phyloP scores from a whole-genome alignment of 2,113 vertebrate genomes.

The Dunckerocampus dactyliophorus region DNA sequence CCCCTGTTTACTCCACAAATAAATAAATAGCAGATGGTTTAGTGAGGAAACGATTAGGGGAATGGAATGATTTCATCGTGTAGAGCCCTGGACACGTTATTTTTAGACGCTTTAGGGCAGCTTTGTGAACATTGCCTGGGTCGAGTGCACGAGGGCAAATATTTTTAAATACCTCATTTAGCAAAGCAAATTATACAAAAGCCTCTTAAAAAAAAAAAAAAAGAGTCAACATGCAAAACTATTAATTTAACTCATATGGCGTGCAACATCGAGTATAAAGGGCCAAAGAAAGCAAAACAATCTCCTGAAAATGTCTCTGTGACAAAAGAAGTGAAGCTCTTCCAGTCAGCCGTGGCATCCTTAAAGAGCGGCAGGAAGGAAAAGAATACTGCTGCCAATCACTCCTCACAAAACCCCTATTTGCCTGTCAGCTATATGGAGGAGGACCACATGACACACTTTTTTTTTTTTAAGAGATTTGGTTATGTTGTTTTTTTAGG shows the following conservation, averaged over 20 bases:
- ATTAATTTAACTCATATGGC: too few species aligned
- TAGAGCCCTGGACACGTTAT: conserved; percentile 14
- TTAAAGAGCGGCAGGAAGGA: conserved; percentile 57
- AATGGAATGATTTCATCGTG: conserved; percentile 17
- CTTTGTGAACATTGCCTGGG: conserved; percentile 13
- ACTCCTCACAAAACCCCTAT: conserved; percentile 44
- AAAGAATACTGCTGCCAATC: conserved; percentile 71
- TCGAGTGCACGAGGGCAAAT: conserved; percentile 17
- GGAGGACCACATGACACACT: not conserved
- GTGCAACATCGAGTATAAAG: too few species aligned
- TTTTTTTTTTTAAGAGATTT: not conserved
- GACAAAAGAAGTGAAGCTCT: conserved; percentile 33
- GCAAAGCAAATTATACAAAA: not conserved
- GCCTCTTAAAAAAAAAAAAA: too few species aligned
- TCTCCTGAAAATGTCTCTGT: too few species aligned
- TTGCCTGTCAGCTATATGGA: conserved; percentile 54
- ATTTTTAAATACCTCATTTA: conserved; percentile 1
- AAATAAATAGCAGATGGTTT: conserved; percentile 48
- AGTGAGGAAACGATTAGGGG: conserved; percentile 34
- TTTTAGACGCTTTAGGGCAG: conserved; percentile 24
- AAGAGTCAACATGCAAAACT: too few species aligned
- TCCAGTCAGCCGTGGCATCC: conserved; percentile 43
- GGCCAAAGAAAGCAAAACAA: too few species aligned
- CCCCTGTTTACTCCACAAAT: conserved; percentile 50
- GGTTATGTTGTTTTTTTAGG: not conserved